Base-by-base conservation (phyloP, 2,888 invertebrate genomes). In the Idaea straminata region DNA sequence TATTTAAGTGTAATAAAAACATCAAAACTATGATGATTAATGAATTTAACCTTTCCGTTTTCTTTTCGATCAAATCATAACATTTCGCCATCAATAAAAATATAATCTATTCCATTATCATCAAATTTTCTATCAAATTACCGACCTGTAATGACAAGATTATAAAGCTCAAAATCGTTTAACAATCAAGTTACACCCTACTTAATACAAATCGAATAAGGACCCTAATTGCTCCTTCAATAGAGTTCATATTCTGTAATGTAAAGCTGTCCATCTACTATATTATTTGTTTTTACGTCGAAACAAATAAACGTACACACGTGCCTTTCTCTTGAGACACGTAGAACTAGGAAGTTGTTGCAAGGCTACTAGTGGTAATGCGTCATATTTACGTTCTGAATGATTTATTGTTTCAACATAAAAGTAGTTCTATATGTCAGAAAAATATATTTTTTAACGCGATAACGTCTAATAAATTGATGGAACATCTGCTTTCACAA, bases 281-380 rank as follows among this genome's bases (percentile, higher is more conserved):
- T 10, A 59, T 59, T 59, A 59, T 59, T 59, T 25, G 15, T 16
- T 5, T 62, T 59, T 64, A 68, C 65, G 60, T 69, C 64, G 61
- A 63, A 65, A 67, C 62, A 64, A 66, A 66, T 36, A 35, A 63
- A 64, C 60, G 66, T 59, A 66, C 64, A 68, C 61, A 59, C 59
- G 57, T 10, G 69, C 72, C 74, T 74, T 75, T 73, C 74, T 73
- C 69, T 68, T 13, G 13, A 47, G 13, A 47, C 47, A 47, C 47
- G 47, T 47, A 6, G 47, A 25, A 68, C 67, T 59, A 72, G 75
- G 75, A 75, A 75, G 74, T 70, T 59, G 4, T 65, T 66, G 69
- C 75, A 75, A 75, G 75, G 69, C 47, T 57, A 38, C 59, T 47
- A 47, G 47, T 47, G 47, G 47, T 47, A 47, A 10, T 60, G 63